phyloP scores from a whole-genome alignment of 2,113 vertebrate genomes.

The Psettodes erumei region DNA sequence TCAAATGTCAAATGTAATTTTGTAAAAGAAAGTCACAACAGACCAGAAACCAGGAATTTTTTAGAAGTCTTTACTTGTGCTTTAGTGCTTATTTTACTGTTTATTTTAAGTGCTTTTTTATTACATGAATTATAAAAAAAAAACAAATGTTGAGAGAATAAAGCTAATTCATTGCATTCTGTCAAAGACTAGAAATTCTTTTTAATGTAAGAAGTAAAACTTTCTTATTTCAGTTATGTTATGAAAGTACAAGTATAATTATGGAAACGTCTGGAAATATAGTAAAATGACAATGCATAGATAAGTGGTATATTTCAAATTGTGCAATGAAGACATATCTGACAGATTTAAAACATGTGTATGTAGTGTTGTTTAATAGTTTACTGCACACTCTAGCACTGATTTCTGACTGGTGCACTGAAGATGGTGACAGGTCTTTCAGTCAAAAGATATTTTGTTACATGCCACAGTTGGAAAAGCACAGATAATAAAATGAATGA shows the following conservation, averaged over 20 bases:
- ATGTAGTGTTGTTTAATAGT: background rate
- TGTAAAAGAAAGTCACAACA: background rate
- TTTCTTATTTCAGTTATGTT: conserved; percentile 11
- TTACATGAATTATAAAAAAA: no score
- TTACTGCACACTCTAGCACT: background rate
- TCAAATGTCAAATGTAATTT: background rate
- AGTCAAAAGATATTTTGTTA: background rate
- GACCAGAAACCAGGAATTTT: background rate
- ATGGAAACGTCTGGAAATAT: background rate
- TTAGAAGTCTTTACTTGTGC: no score
- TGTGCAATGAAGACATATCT: no score
- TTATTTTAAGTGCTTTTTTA: no score
- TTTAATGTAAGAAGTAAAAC: background rate
- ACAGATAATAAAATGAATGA: background rate
- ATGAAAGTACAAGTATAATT: background rate
- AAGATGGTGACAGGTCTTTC: background rate
- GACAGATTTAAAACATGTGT: background rate
- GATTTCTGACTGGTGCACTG: background rate
- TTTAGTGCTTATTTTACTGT: no score
- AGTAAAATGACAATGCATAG: background rate
- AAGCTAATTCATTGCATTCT: conserved; percentile 28
- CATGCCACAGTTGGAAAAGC: no score
- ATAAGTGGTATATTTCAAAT: background rate
- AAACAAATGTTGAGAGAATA: conserved; percentile 30
- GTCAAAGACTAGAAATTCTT: conserved; percentile 1